A percentile compares a stretch with the other conserved stretches of the same genome.
These are phyloP conservation scores for human (Homo sapiens) DNA, from an alignment of 2,113 vertebrate genomes.

Conservation along the genomic window DNA sequence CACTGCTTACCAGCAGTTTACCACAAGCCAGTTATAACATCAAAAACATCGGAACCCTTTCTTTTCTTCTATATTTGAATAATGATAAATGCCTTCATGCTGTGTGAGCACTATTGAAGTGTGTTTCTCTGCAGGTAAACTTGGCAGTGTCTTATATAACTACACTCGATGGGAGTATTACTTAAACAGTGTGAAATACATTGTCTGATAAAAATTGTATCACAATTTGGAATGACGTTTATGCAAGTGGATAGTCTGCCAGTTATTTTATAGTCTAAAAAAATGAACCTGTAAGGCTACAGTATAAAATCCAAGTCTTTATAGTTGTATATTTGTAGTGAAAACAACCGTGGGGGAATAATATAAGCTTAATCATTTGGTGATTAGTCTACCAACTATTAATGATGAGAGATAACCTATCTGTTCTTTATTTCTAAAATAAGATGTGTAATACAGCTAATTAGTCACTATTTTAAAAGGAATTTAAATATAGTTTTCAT, in stretches of 20 bases:
- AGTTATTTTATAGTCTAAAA: slow-evolving; percentile 54
- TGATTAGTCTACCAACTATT: neutral
- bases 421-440: slow-evolving; percentile 6
- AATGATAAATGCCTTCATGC: slow-evolving; percentile 76
- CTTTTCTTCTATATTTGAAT: slow-evolving; percentile 74
- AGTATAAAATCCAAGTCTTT: slow-evolving; percentile 1
- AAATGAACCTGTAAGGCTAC: slow-evolving; percentile 31
- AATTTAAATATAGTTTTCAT: neutral
- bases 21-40: slow-evolving; percentile 71
- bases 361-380: neutral
- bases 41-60: slow-evolving; percentile 70
- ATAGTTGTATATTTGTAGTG: slow-evolving; percentile 36
- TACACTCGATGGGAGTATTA: slow-evolving; percentile 34
- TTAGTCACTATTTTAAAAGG: neutral
- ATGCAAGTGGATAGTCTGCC: slow-evolving; percentile 54
- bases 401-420: neutral
- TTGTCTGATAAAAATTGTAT: slow-evolving; percentile 67
- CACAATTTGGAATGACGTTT: slow-evolving; percentile 70
- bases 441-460: neutral
- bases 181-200: slow-evolving; percentile 73
- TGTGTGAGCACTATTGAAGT: slow-evolving; percentile 78
- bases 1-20: slow-evolving; percentile 68
- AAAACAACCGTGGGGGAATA: slow-evolving; percentile 45
- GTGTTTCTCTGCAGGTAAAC: slow-evolving; percentile 79
- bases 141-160: slow-evolving; percentile 70